Conservation (phyloP, 2,888 invertebrate genomes). For the Erebia palarica region DNA sequence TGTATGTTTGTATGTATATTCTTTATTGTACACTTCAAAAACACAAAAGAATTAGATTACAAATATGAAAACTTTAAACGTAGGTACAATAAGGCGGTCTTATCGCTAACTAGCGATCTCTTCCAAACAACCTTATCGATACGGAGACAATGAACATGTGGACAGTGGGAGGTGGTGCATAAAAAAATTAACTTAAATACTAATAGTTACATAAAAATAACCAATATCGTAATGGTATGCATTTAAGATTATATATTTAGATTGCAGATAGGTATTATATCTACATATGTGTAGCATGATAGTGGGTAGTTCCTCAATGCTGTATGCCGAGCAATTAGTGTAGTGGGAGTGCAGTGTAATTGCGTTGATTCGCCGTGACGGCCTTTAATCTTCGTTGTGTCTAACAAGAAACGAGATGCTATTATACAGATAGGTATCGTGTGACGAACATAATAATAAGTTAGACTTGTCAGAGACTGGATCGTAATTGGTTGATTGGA, state of each 20-base stretch:
- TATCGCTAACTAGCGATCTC: too few relatives aligned
- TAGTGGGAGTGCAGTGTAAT: slow-evolving; percentile 30
- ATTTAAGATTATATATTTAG: too few relatives aligned
- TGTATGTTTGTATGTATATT: neutral
- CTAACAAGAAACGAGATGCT: slow-evolving; percentile 17
- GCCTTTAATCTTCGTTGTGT: slow-evolving; percentile 24
- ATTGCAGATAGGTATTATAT: neutral
- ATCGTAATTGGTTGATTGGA: neutral
- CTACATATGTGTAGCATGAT: neutral
- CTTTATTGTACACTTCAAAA: too few relatives aligned
- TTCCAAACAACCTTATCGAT: too few relatives aligned
- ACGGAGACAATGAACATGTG: too few relatives aligned
- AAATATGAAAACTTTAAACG: too few relatives aligned
- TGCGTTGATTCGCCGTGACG: slow-evolving; percentile 30
- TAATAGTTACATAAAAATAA: too few relatives aligned
- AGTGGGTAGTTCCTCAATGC: neutral
- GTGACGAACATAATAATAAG: neutral
- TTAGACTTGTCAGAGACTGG: neutral
- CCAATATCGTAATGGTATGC: too few relatives aligned
- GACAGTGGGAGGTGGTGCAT: too few relatives aligned
- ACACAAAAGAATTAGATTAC: too few relatives aligned
- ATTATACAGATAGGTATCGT: slow-evolving; percentile 1
- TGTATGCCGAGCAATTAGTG: slow-evolving; percentile 25
- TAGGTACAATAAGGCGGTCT: too few relatives aligned
- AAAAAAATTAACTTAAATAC: too few relatives aligned